phyloP scores from a whole-genome alignment of 2,888 invertebrate species.

The Hofmannophila pseudospretella region DNA sequence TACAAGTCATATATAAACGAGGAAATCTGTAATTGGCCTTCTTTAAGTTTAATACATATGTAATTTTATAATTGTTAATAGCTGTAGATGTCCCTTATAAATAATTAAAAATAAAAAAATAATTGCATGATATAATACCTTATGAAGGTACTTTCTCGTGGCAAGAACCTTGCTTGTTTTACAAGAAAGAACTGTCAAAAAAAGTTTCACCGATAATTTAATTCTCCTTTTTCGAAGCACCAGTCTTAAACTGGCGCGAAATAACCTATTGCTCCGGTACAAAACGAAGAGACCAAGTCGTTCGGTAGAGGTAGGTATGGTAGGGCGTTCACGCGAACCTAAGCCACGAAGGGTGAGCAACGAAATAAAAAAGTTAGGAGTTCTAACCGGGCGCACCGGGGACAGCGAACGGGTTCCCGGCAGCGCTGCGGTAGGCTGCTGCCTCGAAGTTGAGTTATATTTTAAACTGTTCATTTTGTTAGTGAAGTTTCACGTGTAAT shows the following conservation, averaged over 20 bases:
- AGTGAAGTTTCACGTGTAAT: no score
- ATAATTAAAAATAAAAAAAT: no score
- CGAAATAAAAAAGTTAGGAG: constrained; percentile 71
- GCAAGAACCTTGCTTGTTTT: not conserved
- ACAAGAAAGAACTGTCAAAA: no score
- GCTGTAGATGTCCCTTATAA: no score
- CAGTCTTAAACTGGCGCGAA: constrained; percentile 37
- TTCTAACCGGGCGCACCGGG: constrained; percentile 72
- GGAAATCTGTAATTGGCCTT: no score
- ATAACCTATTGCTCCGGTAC: constrained; percentile 32
- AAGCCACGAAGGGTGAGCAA: constrained; percentile 64
- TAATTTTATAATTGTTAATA: no score
- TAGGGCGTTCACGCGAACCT: constrained; percentile 67
- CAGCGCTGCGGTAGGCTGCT: constrained; percentile 45
- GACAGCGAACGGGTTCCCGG: constrained; percentile 66
- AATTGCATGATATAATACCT: no score
- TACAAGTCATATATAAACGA: no score
- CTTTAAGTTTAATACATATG: no score
- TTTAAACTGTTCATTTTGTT: no score
- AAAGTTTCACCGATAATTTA: not conserved
- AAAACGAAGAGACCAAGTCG: constrained; percentile 18
- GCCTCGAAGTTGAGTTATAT: constrained; percentile 13
- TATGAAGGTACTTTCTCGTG: not conserved
- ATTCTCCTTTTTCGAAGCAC: constrained; percentile 6
- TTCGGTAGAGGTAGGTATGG: constrained; percentile 42